phyloP scores from a whole-genome alignment of 37 sponge, comb jelly and placozoan species.

The Trichoplax adhaerens region DNA sequence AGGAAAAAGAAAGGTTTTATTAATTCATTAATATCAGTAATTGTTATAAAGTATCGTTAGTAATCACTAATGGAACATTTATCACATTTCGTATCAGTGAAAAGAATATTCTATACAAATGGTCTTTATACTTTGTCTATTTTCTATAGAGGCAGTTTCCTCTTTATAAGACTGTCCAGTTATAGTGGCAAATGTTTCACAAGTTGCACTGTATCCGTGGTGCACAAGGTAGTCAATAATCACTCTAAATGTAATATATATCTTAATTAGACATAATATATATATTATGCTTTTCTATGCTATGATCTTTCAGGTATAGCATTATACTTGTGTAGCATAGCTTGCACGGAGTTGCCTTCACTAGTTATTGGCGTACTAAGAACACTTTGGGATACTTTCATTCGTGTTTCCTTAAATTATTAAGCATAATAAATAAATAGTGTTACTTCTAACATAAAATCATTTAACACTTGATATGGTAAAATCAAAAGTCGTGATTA shows the following conservation, averaged over 20 bases:
- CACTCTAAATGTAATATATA: conserved; percentile 14
- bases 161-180: conserved; percentile 63
- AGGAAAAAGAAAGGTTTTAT: background rate
- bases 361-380: too few species aligned
- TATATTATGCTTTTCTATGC: too few species aligned
- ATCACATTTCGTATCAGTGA: background rate
- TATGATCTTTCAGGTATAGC: too few species aligned
- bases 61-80: background rate
- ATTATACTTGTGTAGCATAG: too few species aligned
- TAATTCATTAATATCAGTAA: background rate
- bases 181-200: conserved; percentile 55
- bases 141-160: conserved; percentile 53
- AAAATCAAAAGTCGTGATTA: background rate
- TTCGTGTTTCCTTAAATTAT: too few species aligned
- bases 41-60: background rate
- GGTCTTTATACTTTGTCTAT: conserved; percentile 58
- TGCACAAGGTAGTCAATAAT: conserved; percentile 91
- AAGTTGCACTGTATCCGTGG: conserved; percentile 76
- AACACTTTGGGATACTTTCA: too few species aligned
- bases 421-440: background rate
- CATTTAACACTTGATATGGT: background rate
- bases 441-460: background rate
- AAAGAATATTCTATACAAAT: background rate
- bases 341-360: too few species aligned
- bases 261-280: too few species aligned